These are phyloP conservation scores for Furnarius figulus DNA, from an alignment of 2,113 vertebrate genomes.

Conservation along the genomic window DNA sequence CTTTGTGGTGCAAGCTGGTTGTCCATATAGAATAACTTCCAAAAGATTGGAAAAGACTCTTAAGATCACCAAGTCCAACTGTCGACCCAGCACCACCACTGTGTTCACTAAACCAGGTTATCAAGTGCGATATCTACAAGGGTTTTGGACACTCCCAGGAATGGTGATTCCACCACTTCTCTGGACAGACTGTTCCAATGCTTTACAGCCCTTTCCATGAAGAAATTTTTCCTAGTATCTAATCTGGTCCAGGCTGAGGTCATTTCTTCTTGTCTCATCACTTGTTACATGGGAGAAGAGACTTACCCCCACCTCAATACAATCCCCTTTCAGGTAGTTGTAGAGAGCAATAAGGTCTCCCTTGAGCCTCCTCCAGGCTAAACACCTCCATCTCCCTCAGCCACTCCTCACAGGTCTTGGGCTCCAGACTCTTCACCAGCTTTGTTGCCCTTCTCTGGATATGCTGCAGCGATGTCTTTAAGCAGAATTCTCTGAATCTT, in stretches of 20 bases:
- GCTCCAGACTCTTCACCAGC: background rate
- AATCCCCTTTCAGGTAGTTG: background rate
- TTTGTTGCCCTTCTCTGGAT: background rate
- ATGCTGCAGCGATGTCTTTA: background rate
- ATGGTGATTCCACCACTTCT: no score
- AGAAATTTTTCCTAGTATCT: background rate
- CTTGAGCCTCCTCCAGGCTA: background rate
- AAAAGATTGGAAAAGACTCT: background rate
- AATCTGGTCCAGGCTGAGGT: background rate
- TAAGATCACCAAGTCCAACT: background rate
- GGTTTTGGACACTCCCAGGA: background rate
- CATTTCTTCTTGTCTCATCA: background rate
- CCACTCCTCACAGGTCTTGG: background rate
- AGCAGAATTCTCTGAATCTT: background rate
- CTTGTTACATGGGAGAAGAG: background rate
- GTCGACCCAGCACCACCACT: background rate
- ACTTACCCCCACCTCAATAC: background rate
- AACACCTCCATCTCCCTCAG: background rate
- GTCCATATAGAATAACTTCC: background rate
- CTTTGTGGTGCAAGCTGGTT: background rate
- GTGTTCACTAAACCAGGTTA: background rate
- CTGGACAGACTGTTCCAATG: background rate
- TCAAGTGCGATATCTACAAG: no score
- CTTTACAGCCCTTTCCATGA: background rate
- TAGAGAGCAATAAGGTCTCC: background rate